Evolutionary conservation across 2,113 vertebrate species (phyloP).

Genomic region (Sceloporus undulatus): DNA sequence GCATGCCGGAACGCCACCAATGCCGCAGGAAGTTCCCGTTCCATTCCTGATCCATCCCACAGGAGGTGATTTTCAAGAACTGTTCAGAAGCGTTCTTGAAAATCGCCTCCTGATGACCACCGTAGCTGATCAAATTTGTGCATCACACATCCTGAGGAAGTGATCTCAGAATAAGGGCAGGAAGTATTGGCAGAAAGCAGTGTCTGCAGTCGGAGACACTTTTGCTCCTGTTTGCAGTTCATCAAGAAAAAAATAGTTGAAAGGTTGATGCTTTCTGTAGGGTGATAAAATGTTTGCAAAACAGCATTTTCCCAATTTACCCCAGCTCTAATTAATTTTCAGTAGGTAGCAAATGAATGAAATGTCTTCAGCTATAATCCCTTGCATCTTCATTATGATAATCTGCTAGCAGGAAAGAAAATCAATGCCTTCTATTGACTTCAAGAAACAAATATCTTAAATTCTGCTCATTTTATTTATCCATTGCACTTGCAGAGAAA

Average conservation of each 20-base stretch:
- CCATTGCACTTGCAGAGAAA: constrained; percentile 67
- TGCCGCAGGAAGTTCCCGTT: too few relatives aligned
- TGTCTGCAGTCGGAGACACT: background rate
- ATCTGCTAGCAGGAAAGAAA: constrained; percentile 52
- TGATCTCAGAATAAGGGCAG: background rate
- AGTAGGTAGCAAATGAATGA: constrained; percentile 5
- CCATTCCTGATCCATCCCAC: too few relatives aligned
- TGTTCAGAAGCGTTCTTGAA: too few relatives aligned
- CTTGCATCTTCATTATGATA: constrained; percentile 44
- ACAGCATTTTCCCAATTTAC: background rate
- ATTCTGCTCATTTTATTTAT: constrained; percentile 57
- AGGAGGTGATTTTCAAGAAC: too few relatives aligned
- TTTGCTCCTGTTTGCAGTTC: background rate
- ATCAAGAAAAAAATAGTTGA: background rate
- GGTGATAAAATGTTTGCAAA: constrained; percentile 18
- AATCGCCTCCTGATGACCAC: background rate
- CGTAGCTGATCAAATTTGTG: background rate
- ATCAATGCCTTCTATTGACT: constrained; percentile 65
- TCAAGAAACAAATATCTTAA: constrained; percentile 72
- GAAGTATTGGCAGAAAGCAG: background rate
- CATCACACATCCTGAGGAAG: background rate
- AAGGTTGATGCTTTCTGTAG: background rate
- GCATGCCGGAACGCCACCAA: too few relatives aligned
- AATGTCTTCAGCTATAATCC: constrained; percentile 27
- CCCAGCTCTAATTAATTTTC: background rate